Conservation (phyloP, 2,888 invertebrate genomes). For the Smittia sp. region DNA sequence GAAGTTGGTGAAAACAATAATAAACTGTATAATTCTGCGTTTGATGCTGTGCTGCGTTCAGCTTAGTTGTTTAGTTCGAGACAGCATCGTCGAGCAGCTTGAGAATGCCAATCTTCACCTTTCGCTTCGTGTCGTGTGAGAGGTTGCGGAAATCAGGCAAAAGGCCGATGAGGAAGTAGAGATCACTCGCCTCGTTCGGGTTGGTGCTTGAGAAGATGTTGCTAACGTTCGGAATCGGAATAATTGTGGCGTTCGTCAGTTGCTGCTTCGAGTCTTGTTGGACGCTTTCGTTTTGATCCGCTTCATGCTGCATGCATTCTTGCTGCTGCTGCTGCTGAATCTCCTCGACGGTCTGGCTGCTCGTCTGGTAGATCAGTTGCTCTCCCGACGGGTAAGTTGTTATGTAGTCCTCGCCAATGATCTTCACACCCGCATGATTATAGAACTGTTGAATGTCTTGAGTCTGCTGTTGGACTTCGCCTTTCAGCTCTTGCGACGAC, state of each 20-base stretch:
- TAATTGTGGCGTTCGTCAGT: constrained; percentile 10
- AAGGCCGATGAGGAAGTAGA: constrained; percentile 35
- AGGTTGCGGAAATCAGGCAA: constrained; percentile 33
- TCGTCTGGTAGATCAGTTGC: constrained; percentile 35
- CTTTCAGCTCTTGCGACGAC: not conserved
- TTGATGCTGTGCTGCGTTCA: not conserved
- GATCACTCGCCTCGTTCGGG: constrained; percentile 30
- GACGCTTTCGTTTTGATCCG: not conserved
- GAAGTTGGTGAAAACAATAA: constrained; percentile 4
- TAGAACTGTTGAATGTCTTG: constrained; percentile 38
- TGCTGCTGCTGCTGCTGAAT: constrained; percentile 11
- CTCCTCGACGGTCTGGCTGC: constrained; percentile 6
- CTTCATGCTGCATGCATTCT: not conserved
- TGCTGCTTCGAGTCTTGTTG: constrained; percentile 36
- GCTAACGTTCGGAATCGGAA: constrained; percentile 32
- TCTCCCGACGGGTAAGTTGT: constrained; percentile 32
- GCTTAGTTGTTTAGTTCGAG: constrained; percentile 9
- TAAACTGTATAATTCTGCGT: constrained; percentile 12
- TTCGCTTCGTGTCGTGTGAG: constrained; percentile 27
- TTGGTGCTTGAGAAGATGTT: constrained; percentile 10
- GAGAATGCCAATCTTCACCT: constrained; percentile 32
- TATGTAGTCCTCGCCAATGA: constrained; percentile 37
- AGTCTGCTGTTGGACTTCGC: not conserved
- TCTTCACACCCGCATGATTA: constrained; percentile 35
- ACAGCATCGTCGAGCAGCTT: constrained; percentile 36